Conservation (phyloP, 2,888 invertebrate genomes). For the Drosophila setosimentum region DNA sequence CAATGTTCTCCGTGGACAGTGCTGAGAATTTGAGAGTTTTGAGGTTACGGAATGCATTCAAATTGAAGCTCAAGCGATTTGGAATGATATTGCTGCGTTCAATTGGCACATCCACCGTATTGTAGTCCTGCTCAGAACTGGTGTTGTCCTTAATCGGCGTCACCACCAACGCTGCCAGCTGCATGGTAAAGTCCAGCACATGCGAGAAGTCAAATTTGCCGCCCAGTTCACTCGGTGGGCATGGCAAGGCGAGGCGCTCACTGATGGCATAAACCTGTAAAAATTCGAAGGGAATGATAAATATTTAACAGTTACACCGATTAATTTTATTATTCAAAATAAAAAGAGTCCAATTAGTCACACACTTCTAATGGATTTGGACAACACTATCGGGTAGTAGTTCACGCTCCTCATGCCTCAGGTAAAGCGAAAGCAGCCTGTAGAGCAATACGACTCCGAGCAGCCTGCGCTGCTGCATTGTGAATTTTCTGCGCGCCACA, state of each 20-base stretch:
- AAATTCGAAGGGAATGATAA: background rate
- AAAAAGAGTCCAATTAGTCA: background rate
- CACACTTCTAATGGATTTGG: background rate
- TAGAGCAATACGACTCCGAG: slow-evolving; percentile 61
- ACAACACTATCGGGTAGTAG: slow-evolving; percentile 26
- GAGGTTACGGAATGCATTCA: slow-evolving; percentile 93
- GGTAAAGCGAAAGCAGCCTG: slow-evolving; percentile 40
- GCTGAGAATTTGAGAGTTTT: slow-evolving; percentile 89
- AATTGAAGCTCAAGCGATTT: slow-evolving; percentile 91
- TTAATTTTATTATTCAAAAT: background rate
- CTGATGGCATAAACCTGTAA: slow-evolving; percentile 94
- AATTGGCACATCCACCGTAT: slow-evolving; percentile 86
- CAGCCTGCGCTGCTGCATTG: slow-evolving; percentile 37
- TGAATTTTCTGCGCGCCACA: slow-evolving; percentile 35
- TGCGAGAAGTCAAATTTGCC: slow-evolving; percentile 96
- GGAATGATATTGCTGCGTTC: slow-evolving; percentile 94
- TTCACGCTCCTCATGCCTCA: slow-evolving; percentile 46
- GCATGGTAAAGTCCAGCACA: slow-evolving; percentile 94
- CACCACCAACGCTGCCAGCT: slow-evolving; percentile 87
- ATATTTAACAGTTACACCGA: background rate
- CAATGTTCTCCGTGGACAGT: slow-evolving; percentile 89
- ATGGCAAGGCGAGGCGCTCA: slow-evolving; percentile 93
- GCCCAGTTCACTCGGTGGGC: slow-evolving; percentile 92
- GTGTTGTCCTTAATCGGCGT: slow-evolving; percentile 83
- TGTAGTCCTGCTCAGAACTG: slow-evolving; percentile 78